phyloP scores from a whole-genome alignment of 1,140 invertebrate genomes.

The Drosophila asahinai region DNA sequence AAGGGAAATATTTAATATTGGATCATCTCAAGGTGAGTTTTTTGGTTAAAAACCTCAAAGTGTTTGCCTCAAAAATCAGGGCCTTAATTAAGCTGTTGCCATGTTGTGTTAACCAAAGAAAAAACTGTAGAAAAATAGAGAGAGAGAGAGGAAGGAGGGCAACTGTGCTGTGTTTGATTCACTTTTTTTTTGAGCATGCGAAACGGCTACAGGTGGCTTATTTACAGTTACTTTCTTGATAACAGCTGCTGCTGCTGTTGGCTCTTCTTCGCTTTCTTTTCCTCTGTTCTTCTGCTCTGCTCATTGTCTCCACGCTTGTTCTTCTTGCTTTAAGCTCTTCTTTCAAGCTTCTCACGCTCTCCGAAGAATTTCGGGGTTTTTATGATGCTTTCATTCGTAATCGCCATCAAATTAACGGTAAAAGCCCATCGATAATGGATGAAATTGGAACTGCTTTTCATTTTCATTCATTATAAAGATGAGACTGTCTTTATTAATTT shows the following conservation, averaged over 20 bases:
- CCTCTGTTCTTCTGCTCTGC: not conserved
- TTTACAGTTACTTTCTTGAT: constrained; percentile 58
- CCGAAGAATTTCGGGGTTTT: constrained; percentile 17
- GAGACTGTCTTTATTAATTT: not conserved
- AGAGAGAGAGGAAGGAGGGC: not conserved
- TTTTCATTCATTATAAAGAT: constrained; percentile 23
- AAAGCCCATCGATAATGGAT: not conserved
- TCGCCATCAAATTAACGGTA: constrained; percentile 35
- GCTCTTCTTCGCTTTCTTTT: constrained; percentile 16
- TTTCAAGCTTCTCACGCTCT: constrained; percentile 34
- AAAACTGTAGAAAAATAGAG: not conserved
- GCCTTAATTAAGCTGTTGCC: constrained; percentile 37
- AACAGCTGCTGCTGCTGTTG: constrained; percentile 42
- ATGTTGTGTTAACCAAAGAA: constrained; percentile 1
- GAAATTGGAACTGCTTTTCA: constrained; percentile 1
- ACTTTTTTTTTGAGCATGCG: constrained; percentile 38
- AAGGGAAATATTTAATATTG: constrained; percentile 2
- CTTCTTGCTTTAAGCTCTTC: constrained; percentile 17
- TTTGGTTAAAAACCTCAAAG: not conserved
- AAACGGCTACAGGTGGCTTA: constrained; percentile 57
- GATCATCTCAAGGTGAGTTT: constrained; percentile 29
- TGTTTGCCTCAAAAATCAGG: not conserved
- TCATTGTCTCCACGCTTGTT: constrained; percentile 17
- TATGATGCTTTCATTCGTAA: constrained; percentile 1
- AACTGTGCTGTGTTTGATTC: constrained; percentile 27